Percentiles rank a stretch among this genome's conserved stretches.
Conservation (phyloP, 2,113 vertebrate species). For the Halcyon senegalensis region DNA sequence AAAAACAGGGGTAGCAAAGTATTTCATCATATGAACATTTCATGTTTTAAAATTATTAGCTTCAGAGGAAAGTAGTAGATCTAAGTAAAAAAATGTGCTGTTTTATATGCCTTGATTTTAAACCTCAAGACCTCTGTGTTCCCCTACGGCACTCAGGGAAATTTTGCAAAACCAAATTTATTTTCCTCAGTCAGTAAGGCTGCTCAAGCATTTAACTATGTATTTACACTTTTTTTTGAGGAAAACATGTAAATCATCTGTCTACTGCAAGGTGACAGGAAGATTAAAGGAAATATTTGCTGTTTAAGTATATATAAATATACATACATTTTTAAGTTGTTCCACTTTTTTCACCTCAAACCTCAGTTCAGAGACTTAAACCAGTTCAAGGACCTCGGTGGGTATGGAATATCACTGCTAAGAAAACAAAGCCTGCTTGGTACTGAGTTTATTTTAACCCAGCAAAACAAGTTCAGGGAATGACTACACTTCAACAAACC, state of each 20-base stretch:
- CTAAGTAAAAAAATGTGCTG: not conserved
- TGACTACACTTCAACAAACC: not conserved
- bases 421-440: not conserved
- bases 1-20: not conserved
- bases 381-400: not conserved
- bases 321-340: not conserved
- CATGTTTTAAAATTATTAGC: not conserved
- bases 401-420: not conserved
- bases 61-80: not conserved
- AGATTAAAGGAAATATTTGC: not conserved
- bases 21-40: not conserved
- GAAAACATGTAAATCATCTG: not conserved
- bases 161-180: not conserved
- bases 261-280: not conserved
- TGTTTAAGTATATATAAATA: not conserved
- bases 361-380: not conserved
- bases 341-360: not conserved
- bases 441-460: not conserved
- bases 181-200: not conserved
- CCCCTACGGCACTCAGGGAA: not conserved
- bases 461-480: not conserved
- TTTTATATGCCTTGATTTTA: not conserved
- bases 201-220: not conserved
- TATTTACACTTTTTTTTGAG: not conserved
- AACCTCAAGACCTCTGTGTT: not conserved